A percentile compares a stretch with the other conserved stretches of the same genome.
phyloP scores from a whole-genome alignment of 2,888 invertebrate genomes.

The Synanthedon andrenaeformis region DNA sequence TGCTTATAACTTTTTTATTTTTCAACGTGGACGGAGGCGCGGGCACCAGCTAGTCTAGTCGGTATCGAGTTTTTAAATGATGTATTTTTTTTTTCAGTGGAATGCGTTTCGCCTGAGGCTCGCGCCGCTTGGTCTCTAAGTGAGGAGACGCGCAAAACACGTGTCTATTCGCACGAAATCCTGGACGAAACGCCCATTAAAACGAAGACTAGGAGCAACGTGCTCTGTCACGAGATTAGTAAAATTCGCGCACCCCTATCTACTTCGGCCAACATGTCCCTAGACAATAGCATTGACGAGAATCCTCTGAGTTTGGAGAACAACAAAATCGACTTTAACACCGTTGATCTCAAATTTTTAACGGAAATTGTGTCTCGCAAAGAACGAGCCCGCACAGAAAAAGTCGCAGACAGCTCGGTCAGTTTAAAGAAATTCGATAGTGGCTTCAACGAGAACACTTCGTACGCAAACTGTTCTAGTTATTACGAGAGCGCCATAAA shows the following conservation, averaged over 20 bases:
- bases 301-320: conserved; percentile 46
- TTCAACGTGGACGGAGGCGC: too few relatives aligned
- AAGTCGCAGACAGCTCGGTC: conserved; percentile 32
- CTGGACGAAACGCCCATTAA: conserved; percentile 49
- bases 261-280: conserved; percentile 49
- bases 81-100: not conserved
- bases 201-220: conserved; percentile 33
- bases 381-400: conserved; percentile 31
- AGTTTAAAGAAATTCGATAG: conserved; percentile 57
- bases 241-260: conserved; percentile 43
- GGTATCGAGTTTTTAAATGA: too few relatives aligned
- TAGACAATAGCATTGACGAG: conserved; percentile 54
- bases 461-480: conserved; percentile 53
- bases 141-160: too few relatives aligned
- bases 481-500: conserved; percentile 66
- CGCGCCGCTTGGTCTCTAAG: not conserved
- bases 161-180: conserved; percentile 10
- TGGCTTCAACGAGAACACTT: conserved; percentile 58
- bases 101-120: not conserved
- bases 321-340: conserved; percentile 58
- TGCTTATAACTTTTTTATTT: too few relatives aligned
- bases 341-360: conserved; percentile 60
- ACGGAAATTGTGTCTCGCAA: conserved; percentile 49
- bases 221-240: conserved; percentile 47
- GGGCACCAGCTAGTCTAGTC: too few relatives aligned